Evolutionary conservation across 2,113 vertebrate species (phyloP), one percentile per base, ranked within the genome.

Genomic region (Lathamus discolor): DNA sequence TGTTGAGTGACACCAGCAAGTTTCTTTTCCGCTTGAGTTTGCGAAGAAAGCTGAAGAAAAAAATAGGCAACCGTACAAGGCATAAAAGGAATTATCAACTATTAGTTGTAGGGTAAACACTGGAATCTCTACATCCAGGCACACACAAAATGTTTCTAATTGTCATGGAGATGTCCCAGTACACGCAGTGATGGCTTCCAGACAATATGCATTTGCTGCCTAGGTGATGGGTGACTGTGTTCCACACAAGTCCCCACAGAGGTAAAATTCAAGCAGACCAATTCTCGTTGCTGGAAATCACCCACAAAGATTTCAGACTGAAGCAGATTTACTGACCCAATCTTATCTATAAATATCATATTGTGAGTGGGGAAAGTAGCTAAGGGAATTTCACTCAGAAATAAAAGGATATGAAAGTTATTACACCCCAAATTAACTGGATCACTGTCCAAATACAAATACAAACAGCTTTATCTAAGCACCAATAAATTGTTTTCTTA

Each of bases 21-120:
- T 68, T 96, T 70, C 64, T 86, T 88, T 74, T 51, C 52, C 57
- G 72, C 73, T 83, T 63, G 22, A 77, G 64, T 67, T 43, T 86
- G 54, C 46, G 35, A 37, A 78, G 76, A 84, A 75, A 88, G 68
- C 23, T 29, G 27, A 81, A 62, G 33, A 16, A 19, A 80, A 80
- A 83, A 91, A 6, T 1, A 83, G 55, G 19, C 68, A 74, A 48
- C 15, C 6, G 61, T 72, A 41, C 11, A 78, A 39, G 43, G 55
- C 76, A 64, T 5, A 31, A 67, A 69, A 46, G 49, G 37, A 91
- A 61, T 39, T 46, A 55, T 3, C 46, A 80, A 17, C 17, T 85
- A 70, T 37, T 57, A 63, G 33, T 20, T 57, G 55, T 8, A 86
- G 29, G 31, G 57, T 43, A 87, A 68, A 44, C 35, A 8, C 49